Evolutionary conservation across 2,888 invertebrate genomes (phyloP), one percentile per base, ranked within the genome.

Genomic region (Drosophila flavopinicola): DNA sequence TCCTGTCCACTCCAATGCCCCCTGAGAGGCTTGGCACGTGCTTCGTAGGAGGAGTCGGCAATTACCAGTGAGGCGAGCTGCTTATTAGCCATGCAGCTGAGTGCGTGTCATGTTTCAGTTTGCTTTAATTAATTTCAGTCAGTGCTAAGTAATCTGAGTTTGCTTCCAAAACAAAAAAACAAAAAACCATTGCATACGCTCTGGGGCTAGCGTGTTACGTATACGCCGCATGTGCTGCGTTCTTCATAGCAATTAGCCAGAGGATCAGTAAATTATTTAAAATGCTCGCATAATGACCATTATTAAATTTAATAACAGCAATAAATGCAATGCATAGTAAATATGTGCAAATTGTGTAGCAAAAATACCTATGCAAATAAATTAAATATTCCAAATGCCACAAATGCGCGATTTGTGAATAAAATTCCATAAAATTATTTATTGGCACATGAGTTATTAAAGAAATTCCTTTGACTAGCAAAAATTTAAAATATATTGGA

Each of bases 61-160:
- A 52, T 68, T 52, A 52, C 56, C 30, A 25, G 27, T 33, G 15
- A 11, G 41, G 44, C 44, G 27, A 45, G 17, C 64, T 51, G 58
- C 70, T 70, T 65, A 70, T 72, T 70, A 70, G 65, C 71, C 71
- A 45, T 72, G 71, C 75, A 72, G 71, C 71, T 66, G 72, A 59
- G 83, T 85, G 67, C 77, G 79, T 79, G 78, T 66, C 86, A 63
- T 64, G 78, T 76, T 79, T 83, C 76, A 75, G 84, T 85, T 79
- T 66, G 77, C 77, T 60, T 83, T 79, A 85, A 79, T 79, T 79
- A 79, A 79, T 79, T 79, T 75, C 38, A 49, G 49, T 42, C 75
- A 41, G 72, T 57, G 47, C 58, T 24, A 44, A 70, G 72, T 72
- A 72, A 75, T 70, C 70, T 65, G 65, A 47, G 30, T 52, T 42